Evolutionary conservation across 2,797 vertebrate species (phyloP).

Genomic region (Aphelocoma californica): DNA sequence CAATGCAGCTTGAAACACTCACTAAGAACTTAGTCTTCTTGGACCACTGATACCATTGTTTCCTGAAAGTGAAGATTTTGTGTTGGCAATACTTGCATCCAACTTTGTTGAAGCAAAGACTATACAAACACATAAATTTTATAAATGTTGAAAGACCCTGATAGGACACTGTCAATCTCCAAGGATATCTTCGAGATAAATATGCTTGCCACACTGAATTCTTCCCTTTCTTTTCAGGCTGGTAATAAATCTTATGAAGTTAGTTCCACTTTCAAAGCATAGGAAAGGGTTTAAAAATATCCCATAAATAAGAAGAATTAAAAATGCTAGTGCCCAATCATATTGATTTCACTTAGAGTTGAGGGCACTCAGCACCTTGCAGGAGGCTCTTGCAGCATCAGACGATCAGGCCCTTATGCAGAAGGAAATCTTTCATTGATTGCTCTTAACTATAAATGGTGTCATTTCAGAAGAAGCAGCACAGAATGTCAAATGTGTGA

Average conservation of each 20-base stretch:
- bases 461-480: constrained; percentile 8
- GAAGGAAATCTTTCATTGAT: constrained; percentile 54
- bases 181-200: constrained; percentile 35
- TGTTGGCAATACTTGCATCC: constrained; percentile 22
- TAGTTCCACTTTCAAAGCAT: background rate
- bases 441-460: constrained; percentile 62
- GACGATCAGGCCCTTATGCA: constrained; percentile 48
- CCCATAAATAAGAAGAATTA: background rate
- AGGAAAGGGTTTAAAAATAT: background rate
- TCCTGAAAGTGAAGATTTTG: background rate
- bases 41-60: background rate
- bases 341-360: constrained; percentile 47
- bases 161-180: constrained; percentile 21
- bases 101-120: constrained; percentile 35
- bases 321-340: constrained; percentile 25
- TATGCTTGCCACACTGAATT: constrained; percentile 8
- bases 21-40: constrained; percentile 31
- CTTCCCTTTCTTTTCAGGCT: background rate
- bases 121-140: constrained; percentile 24
- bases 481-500: constrained; percentile 26
- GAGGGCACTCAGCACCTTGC: constrained; percentile 58
- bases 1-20: constrained; percentile 47
- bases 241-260: background rate
- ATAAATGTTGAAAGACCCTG: background rate
- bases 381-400: constrained; percentile 59